phyloP scores from a whole-genome alignment of 2,888 invertebrate genomes.

The Eupeodes luniger region DNA sequence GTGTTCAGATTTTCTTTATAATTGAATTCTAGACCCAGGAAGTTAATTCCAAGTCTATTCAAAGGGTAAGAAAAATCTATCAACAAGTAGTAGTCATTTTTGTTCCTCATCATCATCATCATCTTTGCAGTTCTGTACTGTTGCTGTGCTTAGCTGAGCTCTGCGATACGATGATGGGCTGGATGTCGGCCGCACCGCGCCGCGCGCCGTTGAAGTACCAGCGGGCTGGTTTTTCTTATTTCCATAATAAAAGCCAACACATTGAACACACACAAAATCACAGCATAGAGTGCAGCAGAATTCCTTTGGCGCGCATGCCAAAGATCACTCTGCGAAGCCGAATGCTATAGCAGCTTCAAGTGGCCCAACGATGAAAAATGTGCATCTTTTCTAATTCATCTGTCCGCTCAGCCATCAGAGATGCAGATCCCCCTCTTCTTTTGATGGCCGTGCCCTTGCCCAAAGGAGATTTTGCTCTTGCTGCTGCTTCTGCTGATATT shows the following conservation, averaged over 20 bases:
- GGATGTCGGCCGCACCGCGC: too few relatives aligned
- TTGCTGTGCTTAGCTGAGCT: neutral
- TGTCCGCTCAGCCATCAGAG: conserved; percentile 43
- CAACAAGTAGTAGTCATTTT: conserved; percentile 70
- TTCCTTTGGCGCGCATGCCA: conserved; percentile 72
- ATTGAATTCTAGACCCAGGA: conserved; percentile 76
- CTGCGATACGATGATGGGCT: neutral
- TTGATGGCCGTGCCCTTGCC: conserved; percentile 52
- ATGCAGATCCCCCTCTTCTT: conserved; percentile 41
- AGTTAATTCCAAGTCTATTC: conserved; percentile 69
- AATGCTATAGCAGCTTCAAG: conserved; percentile 59
- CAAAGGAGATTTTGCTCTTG: conserved; percentile 39
- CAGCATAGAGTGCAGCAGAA: conserved; percentile 42
- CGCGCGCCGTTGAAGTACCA: too few relatives aligned
- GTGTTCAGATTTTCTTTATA: conserved; percentile 56
- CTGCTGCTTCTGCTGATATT: conserved; percentile 4
- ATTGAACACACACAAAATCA: conserved; percentile 26
- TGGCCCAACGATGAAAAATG: conserved; percentile 72
- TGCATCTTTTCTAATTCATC: conserved; percentile 74
- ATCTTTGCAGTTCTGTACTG: neutral
- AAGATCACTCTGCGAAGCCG: conserved; percentile 68
- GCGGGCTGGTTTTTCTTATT: conserved; percentile 56
- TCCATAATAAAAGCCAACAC: conserved; percentile 68
- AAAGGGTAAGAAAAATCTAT: conserved; percentile 69
- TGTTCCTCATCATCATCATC: conserved; percentile 20